These are phyloP conservation scores for Micronycteris hirsuta DNA, from an alignment of 2,113 vertebrate genomes.

Conservation along the genomic window DNA sequence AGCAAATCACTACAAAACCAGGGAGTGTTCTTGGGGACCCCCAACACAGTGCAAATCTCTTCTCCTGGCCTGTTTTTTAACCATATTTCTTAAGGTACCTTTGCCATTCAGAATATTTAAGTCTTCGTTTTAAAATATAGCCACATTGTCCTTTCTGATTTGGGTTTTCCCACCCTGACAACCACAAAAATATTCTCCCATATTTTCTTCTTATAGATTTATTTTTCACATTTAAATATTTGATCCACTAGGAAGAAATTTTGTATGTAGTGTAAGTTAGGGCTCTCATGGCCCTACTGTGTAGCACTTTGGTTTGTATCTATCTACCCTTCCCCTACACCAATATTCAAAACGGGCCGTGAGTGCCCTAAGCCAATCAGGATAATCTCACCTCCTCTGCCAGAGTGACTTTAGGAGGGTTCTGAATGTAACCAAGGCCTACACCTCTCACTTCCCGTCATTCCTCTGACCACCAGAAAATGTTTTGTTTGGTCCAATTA, in stretches of 20 bases:
- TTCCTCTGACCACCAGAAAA: neutral
- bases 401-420: neutral
- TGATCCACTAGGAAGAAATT: neutral
- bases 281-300: neutral
- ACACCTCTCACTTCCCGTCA: neutral
- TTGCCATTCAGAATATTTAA: constrained; percentile 10
- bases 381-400: neutral
- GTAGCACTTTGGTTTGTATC: neutral
- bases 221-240: constrained; percentile 19
- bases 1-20: neutral
- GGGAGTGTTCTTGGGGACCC: neutral
- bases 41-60: neutral
- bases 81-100: neutral
- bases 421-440: neutral
- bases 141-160: neutral
- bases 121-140: neutral
- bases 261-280: neutral
- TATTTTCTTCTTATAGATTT: neutral
- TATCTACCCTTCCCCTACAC: neutral
- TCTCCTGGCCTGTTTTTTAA: neutral
- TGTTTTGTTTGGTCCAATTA: neutral
- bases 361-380: neutral
- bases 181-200: neutral
- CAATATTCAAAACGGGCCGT: neutral
- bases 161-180: neutral